Evolutionary conservation across 2,113 vertebrate genomes (phyloP).

Genomic region (Pao palembangensis): DNA sequence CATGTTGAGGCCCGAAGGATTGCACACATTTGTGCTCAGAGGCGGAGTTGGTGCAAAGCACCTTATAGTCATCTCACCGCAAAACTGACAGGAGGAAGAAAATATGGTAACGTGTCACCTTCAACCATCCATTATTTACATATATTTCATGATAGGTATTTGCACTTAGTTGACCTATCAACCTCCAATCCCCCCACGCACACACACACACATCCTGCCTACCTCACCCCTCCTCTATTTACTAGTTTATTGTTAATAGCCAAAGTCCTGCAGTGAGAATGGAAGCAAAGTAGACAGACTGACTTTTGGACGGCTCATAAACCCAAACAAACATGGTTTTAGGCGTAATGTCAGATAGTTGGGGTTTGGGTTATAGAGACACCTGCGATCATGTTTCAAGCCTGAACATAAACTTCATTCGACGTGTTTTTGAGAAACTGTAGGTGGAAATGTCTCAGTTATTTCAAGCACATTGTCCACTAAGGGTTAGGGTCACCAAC

Average conservation of each 20-base stretch:
- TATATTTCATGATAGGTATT: neutral
- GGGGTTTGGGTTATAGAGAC: too few relatives aligned
- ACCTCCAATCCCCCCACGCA: too few relatives aligned
- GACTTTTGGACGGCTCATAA: too few relatives aligned
- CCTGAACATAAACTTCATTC: too few relatives aligned
- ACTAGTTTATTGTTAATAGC: neutral
- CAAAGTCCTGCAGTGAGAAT: neutral
- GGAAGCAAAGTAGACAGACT: too few relatives aligned
- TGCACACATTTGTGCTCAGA: neutral
- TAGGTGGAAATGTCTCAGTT: too few relatives aligned
- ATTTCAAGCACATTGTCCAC: too few relatives aligned
- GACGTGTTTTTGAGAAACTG: too few relatives aligned
- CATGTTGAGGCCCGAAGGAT: slow-evolving; percentile 13
- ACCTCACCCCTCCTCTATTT: neutral
- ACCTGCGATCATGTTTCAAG: too few relatives aligned
- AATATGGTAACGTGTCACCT: slow-evolving; percentile 1
- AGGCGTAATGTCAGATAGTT: too few relatives aligned
- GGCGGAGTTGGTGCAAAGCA: neutral
- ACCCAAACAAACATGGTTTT: too few relatives aligned
- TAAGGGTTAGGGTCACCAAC: too few relatives aligned
- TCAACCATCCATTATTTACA: neutral
- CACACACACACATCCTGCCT: neutral
- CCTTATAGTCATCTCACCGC: neutral
- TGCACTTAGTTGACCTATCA: neutral
- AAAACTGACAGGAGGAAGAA: neutral